phyloP scores from a whole-genome alignment of 1,140 invertebrate species.

The Dendrolimus kikuchii region DNA sequence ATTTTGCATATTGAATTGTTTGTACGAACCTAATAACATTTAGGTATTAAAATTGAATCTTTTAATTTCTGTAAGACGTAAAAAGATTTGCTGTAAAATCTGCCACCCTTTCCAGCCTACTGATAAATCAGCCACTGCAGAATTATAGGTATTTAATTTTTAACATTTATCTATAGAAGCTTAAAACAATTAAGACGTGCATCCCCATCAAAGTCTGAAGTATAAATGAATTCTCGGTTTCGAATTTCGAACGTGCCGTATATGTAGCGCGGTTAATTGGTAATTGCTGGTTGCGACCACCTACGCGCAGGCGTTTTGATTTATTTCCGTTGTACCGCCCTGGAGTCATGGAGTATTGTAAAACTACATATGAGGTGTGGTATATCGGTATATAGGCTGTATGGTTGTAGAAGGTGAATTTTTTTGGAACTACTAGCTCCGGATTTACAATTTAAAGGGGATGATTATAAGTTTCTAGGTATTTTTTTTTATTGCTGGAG shows the following conservation, averaged over 20 bases:
- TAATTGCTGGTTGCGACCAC: constrained; percentile 55
- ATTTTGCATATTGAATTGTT: too few relatives aligned
- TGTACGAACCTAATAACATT: too few relatives aligned
- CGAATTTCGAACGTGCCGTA: constrained; percentile 34
- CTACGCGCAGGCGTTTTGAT: constrained; percentile 44
- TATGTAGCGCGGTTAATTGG: constrained; percentile 53
- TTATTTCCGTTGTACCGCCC: constrained; percentile 47
- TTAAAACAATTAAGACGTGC: constrained; percentile 13
- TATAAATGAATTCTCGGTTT: constrained; percentile 34
- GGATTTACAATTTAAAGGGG: too few relatives aligned
- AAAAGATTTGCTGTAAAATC: too few relatives aligned
- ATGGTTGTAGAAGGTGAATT: constrained; percentile 1
- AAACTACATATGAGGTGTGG: constrained; percentile 16
- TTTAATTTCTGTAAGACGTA: constrained; percentile 2
- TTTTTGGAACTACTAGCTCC: too few relatives aligned
- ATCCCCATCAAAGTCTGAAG: constrained; percentile 21
- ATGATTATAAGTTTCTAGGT: too few relatives aligned
- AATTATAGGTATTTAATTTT: too few relatives aligned
- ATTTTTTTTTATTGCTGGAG: too few relatives aligned
- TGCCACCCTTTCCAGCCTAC: too few relatives aligned
- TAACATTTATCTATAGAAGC: too few relatives aligned
- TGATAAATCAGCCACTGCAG: too few relatives aligned
- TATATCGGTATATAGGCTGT: not conserved
- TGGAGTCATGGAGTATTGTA: constrained; percentile 40
- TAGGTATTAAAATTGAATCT: too few relatives aligned